phyloP scores from a whole-genome alignment of 2,797 vertebrate species.

The Neoniphon sammara region DNA sequence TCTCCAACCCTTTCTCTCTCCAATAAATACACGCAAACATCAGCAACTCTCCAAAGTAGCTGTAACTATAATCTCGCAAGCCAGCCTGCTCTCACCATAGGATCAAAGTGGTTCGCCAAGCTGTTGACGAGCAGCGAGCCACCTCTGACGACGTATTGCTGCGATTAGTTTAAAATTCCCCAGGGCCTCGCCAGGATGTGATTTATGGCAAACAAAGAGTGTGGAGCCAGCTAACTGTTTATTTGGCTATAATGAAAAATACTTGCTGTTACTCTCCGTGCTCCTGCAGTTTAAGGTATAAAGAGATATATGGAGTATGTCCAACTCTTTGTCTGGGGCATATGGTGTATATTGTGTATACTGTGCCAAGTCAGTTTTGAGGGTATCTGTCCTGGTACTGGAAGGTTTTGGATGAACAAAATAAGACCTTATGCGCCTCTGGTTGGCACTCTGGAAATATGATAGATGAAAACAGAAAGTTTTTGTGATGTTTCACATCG shows the following conservation, averaged over 20 bases:
- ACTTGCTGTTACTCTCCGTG: not conserved
- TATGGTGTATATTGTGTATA: not conserved
- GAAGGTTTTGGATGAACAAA: not conserved
- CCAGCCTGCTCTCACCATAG: not conserved
- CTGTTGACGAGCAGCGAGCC: constrained; percentile 2
- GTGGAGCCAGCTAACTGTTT: not conserved
- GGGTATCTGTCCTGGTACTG: not conserved
- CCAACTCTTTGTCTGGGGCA: not conserved
- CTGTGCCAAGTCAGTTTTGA: not conserved
- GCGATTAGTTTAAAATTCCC: constrained; percentile 18
- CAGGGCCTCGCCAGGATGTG: constrained; percentile 10
- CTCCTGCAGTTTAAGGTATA: not conserved
- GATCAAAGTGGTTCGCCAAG: not conserved
- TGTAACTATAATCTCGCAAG: not conserved
- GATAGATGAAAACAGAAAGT: not conserved
- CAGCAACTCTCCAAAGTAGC: not conserved
- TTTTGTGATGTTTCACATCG: not conserved
- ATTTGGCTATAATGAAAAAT: constrained; percentile 21
- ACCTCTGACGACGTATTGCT: constrained; percentile 8
- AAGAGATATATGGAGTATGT: not conserved
- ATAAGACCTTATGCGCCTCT: not conserved
- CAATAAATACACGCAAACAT: constrained; percentile 16
- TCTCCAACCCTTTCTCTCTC: too few species aligned
- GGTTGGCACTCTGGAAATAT: not conserved
- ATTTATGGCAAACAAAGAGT: constrained; percentile 29